Evolutionary conservation across 1,140 invertebrate genomes (phyloP), one percentile per base, ranked within the genome.

Genomic region (Venustaconcha ellipsiformis): DNA sequence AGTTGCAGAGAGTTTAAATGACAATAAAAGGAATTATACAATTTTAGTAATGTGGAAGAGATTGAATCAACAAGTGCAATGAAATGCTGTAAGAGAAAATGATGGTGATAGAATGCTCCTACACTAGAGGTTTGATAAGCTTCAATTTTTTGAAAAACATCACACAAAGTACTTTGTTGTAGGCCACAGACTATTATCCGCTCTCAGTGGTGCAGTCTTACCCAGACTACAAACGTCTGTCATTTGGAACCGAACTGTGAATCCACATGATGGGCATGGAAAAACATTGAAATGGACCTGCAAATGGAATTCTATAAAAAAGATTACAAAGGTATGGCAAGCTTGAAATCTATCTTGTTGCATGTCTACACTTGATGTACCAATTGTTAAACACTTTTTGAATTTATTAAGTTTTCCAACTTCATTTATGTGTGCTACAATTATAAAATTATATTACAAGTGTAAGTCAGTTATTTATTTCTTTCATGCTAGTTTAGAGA

Each of bases 221-320:
- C 69, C 75, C 58, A 67, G 69, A 30, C 64, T 77, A n/a, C 60
- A 65, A 57, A 48, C 48, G 14, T 26, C 56, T n/a, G 20, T 77
- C 30, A 72, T 17, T 18, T 77, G 69, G 68, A 72, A 77, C 59
- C 48, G 75, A 65, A 77, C 75, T 20, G 70, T 77, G 4, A 77
- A 77, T 62, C 69, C 70, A 67, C n/a, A 67, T 67, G 75, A 69
- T 57, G 75, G 75, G 17, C 26, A n/a, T n/a, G 68, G 59, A 17
- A 76, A 37, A 76, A 72, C 23, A 64, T 76, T 14, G 60, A 20
- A 59, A 76, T 71, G 68, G 68, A 76, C 57, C 69, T 76, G n/a
- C 69, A 76, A 17, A 76, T 69, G 73, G 73, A 74, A 56, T 62
- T 26, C 60, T 69, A 59, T 23, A 76, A 76, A 48, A 70, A 71